These are phyloP conservation scores for Micrasema longulum DNA, from an alignment of 1,140 invertebrate genomes.

Conservation along the genomic window DNA sequence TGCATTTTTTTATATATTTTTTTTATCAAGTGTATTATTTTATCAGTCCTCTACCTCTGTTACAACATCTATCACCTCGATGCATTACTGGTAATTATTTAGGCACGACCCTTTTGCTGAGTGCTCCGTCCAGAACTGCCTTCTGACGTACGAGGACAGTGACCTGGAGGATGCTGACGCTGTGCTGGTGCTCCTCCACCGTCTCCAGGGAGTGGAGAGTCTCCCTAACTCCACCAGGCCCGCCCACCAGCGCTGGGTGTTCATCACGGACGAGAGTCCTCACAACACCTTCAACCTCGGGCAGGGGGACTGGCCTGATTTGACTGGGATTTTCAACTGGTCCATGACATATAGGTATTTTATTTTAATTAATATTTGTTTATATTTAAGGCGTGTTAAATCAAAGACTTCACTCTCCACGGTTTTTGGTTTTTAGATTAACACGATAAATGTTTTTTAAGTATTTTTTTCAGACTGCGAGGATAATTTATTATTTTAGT, in stretches of 20 bases:
- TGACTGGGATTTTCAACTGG: slow-evolving; percentile 75
- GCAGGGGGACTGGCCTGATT: slow-evolving; percentile 58
- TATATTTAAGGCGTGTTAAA: not conserved
- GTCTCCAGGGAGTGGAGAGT: slow-evolving; percentile 57
- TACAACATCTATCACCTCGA: too few species aligned
- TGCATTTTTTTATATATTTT: too few species aligned
- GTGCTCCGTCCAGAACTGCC: slow-evolving; percentile 70
- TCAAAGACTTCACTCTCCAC: not conserved
- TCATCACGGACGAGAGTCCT: slow-evolving; percentile 73
- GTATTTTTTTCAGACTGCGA: too few species aligned
- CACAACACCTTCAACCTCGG: slow-evolving; percentile 65
- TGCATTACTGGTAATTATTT: slow-evolving; percentile 31
- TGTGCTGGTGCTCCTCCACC: slow-evolving; percentile 71
- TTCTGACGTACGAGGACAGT: slow-evolving; percentile 63
- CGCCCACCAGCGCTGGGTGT: slow-evolving; percentile 72
- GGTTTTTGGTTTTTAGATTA: not conserved
- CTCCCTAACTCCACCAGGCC: slow-evolving; percentile 46
- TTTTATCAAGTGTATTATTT: too few species aligned
- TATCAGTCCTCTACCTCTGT: too few species aligned
- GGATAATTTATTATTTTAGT: too few species aligned
- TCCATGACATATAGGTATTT: slow-evolving; percentile 62
- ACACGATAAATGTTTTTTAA: not conserved
- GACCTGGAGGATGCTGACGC: slow-evolving; percentile 66
- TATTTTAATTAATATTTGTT: not conserved
- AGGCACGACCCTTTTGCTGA: slow-evolving; percentile 67